Evolutionary conservation across 2,113 vertebrate genomes (phyloP).

Genomic region (Poeciliopsis occidentalis): DNA sequence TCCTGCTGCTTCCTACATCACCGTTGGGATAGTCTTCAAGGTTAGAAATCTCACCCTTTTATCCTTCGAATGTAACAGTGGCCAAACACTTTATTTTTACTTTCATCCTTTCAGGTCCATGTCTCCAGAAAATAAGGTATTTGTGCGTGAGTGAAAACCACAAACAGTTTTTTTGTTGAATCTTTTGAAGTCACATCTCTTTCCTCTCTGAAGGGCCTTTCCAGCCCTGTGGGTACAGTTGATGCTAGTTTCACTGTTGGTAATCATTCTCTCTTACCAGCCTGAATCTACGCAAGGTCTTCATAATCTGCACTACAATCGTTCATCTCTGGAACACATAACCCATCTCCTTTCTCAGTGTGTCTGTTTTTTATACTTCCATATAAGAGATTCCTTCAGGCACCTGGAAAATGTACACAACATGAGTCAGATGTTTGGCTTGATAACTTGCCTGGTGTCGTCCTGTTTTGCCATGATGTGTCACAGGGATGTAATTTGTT

Average conservation of each 20-base stretch:
- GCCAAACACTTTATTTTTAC: not conserved
- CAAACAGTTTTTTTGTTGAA: not conserved
- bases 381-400: not conserved
- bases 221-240: not conserved
- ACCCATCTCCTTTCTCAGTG: not conserved
- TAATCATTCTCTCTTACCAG: not conserved
- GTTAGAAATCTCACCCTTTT: no score
- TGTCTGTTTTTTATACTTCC: not conserved
- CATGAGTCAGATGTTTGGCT: not conserved
- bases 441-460: not conserved
- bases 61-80: no score
- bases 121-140: not conserved
- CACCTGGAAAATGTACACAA: not conserved
- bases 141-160: not conserved
- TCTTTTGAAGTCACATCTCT: not conserved
- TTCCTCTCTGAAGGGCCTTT: not conserved
- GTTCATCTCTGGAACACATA: not conserved
- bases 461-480: not conserved
- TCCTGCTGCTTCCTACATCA: no score
- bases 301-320: not conserved
- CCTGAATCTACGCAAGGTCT: not conserved
- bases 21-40: no score
- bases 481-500: not conserved
- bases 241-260: not conserved
- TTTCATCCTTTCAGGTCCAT: not conserved